Conservation (phyloP, 2,797 vertebrate genomes). For the Mormyrus hasselquistii region DNA sequence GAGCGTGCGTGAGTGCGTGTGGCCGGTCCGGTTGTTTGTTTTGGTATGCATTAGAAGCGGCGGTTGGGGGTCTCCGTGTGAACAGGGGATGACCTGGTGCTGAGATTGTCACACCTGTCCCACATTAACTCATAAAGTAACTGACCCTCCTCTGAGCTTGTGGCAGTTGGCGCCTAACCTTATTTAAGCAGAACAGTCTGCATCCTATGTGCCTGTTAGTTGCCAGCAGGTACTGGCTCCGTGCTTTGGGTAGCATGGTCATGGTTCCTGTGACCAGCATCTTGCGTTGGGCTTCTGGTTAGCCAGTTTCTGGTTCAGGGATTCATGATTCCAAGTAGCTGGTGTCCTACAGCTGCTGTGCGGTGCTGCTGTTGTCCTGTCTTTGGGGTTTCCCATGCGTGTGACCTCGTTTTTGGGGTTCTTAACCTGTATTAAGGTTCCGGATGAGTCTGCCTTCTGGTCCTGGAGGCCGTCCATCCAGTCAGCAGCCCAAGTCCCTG, state of each 20-base stretch:
- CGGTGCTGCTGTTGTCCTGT: not conserved
- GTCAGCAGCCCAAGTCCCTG: not conserved
- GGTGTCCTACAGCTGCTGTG: not conserved
- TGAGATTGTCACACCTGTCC: constrained; percentile 6
- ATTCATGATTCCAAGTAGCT: not conserved
- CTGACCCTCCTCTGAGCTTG: not conserved
- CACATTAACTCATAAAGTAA: not conserved
- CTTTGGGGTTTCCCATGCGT: not conserved
- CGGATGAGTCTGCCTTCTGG: not conserved
- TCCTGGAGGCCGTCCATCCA: not conserved
- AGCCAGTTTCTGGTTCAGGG: not conserved
- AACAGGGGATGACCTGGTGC: constrained; percentile 34
- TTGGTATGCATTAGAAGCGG: not conserved
- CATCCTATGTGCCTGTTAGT: not conserved
- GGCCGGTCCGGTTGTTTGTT: not conserved
- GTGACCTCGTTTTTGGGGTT: not conserved
- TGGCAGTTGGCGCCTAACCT: not conserved
- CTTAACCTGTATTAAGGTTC: not conserved
- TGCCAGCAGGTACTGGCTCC: not conserved
- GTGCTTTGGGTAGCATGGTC: not conserved
- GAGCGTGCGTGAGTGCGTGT: constrained; percentile 19
- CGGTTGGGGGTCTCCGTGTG: constrained; percentile 24
- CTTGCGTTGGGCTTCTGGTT: not conserved
- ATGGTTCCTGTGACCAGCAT: not conserved
- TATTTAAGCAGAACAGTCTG: not conserved